A percentile compares a stretch with the other conserved stretches of the same genome.
Evolutionary conservation across 2,113 vertebrate genomes (phyloP).

Genomic region (Polypterus senegalus): DNA sequence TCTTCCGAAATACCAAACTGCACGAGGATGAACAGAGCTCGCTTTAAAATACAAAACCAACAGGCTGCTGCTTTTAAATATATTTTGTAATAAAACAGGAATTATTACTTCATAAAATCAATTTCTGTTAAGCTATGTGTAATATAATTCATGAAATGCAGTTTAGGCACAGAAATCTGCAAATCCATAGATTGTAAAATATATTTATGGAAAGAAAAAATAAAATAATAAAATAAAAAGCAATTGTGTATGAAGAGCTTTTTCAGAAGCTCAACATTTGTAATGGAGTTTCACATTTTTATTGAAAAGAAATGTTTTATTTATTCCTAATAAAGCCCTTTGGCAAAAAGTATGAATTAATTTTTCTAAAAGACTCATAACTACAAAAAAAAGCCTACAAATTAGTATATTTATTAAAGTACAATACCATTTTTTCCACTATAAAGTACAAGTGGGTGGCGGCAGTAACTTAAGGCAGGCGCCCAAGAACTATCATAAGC

Average conservation of each 20-base stretch:
- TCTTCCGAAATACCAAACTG: no score
- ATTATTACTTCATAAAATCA: constrained; percentile 27
- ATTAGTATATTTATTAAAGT: neutral
- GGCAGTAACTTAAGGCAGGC: no score
- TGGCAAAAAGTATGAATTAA: neutral
- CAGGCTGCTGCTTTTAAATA: constrained; percentile 23
- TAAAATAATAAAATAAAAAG: constrained; percentile 3
- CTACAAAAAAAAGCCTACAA: neutral
- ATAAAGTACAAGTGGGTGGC: no score
- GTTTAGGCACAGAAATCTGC: constrained; percentile 17
- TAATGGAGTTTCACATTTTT: constrained; percentile 1
- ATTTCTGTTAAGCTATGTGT: constrained; percentile 24
- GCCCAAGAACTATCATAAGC: no score
- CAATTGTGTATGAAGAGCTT: constrained; percentile 6
- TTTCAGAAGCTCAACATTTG: neutral
- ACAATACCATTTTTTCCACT: no score
- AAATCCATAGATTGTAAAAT: constrained; percentile 14
- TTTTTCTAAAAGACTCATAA: neutral
- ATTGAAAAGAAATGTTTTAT: neutral
- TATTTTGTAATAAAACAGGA: constrained; percentile 30
- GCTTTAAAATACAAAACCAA: constrained; percentile 19
- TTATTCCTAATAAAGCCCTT: neutral
- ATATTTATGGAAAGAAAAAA: constrained; percentile 3
- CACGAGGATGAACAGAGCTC: neutral
- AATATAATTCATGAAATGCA: constrained; percentile 26